These are phyloP conservation scores for Nanorana parkeri DNA, from an alignment of 2,113 vertebrate species.

Conservation along the genomic window DNA sequence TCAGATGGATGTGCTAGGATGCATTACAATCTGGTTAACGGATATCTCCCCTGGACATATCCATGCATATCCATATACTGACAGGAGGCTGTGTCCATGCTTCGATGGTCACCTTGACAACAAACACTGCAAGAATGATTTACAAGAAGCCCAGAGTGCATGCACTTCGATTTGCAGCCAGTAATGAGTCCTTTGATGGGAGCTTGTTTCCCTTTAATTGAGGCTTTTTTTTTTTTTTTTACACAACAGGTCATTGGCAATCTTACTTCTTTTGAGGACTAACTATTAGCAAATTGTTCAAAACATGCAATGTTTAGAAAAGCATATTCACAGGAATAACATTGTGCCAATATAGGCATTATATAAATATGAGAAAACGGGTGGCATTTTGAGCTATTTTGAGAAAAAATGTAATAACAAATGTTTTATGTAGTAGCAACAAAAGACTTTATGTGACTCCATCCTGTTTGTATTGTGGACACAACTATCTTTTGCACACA, in stretches of 20 bases:
- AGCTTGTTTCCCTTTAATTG: neutral
- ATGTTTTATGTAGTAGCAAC: neutral
- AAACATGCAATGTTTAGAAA: too few relatives aligned
- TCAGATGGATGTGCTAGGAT: neutral
- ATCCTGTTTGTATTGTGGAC: too few relatives aligned
- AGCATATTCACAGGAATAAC: too few relatives aligned
- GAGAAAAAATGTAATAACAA: too few relatives aligned
- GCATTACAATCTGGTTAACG: neutral
- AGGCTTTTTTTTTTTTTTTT: constrained; percentile 1
- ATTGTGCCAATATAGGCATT: too few relatives aligned
- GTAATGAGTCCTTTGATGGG: neutral
- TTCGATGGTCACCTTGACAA: constrained; percentile 35
- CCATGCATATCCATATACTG: neutral
- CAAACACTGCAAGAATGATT: neutral
- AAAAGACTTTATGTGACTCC: neutral
- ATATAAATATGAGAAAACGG: too few relatives aligned
- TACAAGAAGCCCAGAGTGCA: neutral
- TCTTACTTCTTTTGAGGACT: neutral
- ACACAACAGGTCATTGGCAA: neutral
- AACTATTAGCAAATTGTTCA: too few relatives aligned
- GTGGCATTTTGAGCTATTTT: too few relatives aligned
- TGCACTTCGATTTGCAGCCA: neutral
- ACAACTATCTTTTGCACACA: too few relatives aligned
- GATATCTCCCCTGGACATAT: neutral
- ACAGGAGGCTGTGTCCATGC: neutral